Evolutionary conservation across 2,797 vertebrate genomes (phyloP).

Genomic region (Paratrypauchen microcephalus): DNA sequence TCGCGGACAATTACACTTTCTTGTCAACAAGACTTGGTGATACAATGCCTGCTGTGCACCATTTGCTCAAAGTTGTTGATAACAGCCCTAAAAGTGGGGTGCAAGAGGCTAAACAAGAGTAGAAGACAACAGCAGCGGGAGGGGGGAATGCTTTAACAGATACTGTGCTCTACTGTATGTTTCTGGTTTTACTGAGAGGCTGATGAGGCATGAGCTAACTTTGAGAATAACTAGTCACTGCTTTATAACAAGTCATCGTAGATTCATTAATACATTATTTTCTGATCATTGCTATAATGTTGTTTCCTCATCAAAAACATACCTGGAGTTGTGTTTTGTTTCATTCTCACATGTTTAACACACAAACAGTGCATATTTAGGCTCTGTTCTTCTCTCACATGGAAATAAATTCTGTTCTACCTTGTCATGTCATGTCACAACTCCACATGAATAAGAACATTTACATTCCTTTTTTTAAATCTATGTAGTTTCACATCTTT

Average conservation of each 20-base stretch:
- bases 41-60: conserved; percentile 68
- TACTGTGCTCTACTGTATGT: conserved; percentile 25
- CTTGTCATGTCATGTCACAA: too few species aligned
- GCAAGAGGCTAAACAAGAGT: conserved; percentile 53
- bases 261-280: too few species aligned
- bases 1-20: conserved; percentile 66
- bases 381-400: too few species aligned
- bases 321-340: too few species aligned
- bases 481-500: not conserved
- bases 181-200: not conserved
- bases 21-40: conserved; percentile 57
- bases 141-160: conserved; percentile 1
- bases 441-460: too few species aligned
- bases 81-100: conserved; percentile 34
- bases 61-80: conserved; percentile 69
- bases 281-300: too few species aligned
- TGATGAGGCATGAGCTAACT: not conserved
- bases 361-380: too few species aligned
- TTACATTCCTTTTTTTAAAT: too few species aligned
- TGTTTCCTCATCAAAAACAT: too few species aligned
- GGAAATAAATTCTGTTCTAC: too few species aligned
- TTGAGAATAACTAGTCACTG: not conserved
- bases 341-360: too few species aligned
- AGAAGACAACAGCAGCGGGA: conserved; percentile 19
- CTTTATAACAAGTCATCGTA: not conserved